Percentiles rank a stretch among this genome's conserved stretches.
Conservation (phyloP, 2,113 vertebrate species). For the Aspidoscelis tigris region DNA sequence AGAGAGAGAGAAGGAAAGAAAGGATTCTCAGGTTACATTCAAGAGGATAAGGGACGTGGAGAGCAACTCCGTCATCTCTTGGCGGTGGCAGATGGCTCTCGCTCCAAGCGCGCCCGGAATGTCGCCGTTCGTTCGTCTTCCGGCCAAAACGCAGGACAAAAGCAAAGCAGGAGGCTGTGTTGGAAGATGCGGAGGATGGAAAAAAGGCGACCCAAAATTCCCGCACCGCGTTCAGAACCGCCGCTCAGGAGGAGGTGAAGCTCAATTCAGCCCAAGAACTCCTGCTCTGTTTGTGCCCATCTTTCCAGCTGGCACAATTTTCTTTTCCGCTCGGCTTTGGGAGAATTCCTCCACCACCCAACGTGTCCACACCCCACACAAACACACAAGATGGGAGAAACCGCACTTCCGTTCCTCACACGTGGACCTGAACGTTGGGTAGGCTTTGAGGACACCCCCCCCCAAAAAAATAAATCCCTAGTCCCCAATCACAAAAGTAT, state of each 20-base stretch:
- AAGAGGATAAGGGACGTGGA: not conserved
- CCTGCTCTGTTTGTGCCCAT: too few species aligned
- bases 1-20: conserved; percentile 12
- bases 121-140: conserved; percentile 37
- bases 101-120: conserved; percentile 15
- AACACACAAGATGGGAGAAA: too few species aligned
- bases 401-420: too few species aligned
- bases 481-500: too few species aligned
- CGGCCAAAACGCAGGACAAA: conserved; percentile 46
- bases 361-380: too few species aligned
- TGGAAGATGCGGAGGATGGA: too few species aligned
- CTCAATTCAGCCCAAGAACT: not conserved
- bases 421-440: too few species aligned
- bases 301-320: not conserved
- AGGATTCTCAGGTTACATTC: not conserved
- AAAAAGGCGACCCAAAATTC: not conserved
- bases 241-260: fast-evolving
- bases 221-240: not conserved
- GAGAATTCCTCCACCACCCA: too few species aligned
- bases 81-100: not conserved
- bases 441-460: too few species aligned
- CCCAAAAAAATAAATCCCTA: too few species aligned
- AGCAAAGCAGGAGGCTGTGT: not conserved
- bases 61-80: not conserved
- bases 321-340: not conserved